Evolutionary conservation across 2,113 vertebrate genomes (phyloP), one percentile per base, ranked within the genome.

Genomic region (Orcinus orca): DNA sequence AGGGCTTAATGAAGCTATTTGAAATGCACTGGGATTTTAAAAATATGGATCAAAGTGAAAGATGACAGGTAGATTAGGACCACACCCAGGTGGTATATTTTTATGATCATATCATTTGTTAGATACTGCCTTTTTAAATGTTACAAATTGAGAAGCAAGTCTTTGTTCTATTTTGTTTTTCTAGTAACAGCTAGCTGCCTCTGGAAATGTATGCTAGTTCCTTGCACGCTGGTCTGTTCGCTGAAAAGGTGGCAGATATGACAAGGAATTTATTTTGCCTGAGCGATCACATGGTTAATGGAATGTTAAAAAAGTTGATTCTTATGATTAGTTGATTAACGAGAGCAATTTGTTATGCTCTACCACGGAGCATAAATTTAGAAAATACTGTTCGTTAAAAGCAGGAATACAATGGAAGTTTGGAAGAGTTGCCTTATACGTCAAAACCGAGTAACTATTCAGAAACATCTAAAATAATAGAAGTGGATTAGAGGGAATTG

Each of bases 231-330:
- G 23, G 10, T 85, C 2, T 88, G 41, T 29, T 85, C 36, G 25
- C 68, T 44, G 55, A 84, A 84, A 92, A 88, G 68, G n/a, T 94
- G 47, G 21, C 55, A 91, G 58, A 67, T 90, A 31, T 31, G 60
- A 90, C 58, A 90, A 88, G 41, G 60, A 80, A 81, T 70, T 97
- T 80, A 63, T 96, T 97, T 93, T 77, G 76, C 77, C 65, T 95
- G 71, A 97, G 33, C 0, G 29, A 95, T 91, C 58, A 60, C 36
- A 44, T 8, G 33, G 14, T 93, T 88, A 96, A 71, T 55, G 44
- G 23, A 91, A 88, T 21, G 80, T 63, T 87, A 18, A 82, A 81
- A 87, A 79, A 47, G 70, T 23, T 76, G 15, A 38, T 93, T 97
- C 60, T 68, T 88, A 58, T 92, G 55, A 83, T 91, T 79, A 90